A percentile compares a stretch with the other conserved stretches of the same genome.
Conservation (phyloP, 1,140 invertebrate genomes). For the Tetramorium alpestre region DNA sequence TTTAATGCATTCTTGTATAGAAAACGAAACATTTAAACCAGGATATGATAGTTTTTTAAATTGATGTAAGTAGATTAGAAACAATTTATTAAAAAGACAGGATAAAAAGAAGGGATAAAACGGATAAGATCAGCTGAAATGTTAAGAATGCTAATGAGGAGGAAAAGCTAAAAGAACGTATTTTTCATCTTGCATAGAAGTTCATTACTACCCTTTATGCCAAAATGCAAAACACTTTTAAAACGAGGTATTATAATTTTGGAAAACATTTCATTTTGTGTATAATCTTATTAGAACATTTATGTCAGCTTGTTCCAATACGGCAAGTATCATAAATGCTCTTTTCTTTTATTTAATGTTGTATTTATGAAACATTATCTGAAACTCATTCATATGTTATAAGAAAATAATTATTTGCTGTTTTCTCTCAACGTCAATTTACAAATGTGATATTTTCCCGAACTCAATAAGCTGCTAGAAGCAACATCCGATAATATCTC, state of each 20-base stretch:
- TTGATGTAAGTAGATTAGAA: neutral
- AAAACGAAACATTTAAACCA: neutral
- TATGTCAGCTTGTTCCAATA: neutral
- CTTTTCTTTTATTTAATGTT: neutral
- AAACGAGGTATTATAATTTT: neutral
- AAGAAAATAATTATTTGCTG: neutral
- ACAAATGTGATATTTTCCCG: neutral
- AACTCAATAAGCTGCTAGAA: neutral
- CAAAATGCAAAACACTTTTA: neutral
- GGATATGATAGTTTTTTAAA: conserved; percentile 9
- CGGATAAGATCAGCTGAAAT: neutral
- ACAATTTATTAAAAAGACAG: neutral
- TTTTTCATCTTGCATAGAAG: neutral
- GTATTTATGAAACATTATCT: neutral
- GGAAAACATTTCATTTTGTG: neutral
- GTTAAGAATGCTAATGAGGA: conserved; percentile 42
- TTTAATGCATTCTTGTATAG: neutral
- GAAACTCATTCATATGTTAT: neutral
- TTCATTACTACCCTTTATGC: neutral
- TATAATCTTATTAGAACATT: neutral
- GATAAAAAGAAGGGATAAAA: neutral
- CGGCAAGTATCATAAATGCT: neutral
- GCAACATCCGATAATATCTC: conserved; percentile 10
- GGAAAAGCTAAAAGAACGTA: conserved; percentile 17
- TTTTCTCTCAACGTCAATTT: neutral